These are phyloP conservation scores for Mesorhabditis belari DNA, from an alignment of 2,888 invertebrate species.

Conservation along the genomic window DNA sequence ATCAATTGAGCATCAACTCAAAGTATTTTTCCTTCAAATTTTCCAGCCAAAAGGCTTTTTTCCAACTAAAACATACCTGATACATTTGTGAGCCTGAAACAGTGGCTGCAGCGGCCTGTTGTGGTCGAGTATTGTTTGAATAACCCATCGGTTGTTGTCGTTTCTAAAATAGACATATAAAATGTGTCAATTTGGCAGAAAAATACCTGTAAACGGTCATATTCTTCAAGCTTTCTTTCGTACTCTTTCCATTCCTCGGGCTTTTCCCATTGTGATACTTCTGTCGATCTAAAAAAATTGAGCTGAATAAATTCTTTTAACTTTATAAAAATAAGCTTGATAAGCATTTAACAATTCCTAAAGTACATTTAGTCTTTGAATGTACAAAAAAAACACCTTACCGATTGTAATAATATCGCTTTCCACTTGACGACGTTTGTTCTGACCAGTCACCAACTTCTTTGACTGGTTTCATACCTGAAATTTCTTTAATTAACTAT, in stretches of 20 bases:
- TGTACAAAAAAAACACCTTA: background rate
- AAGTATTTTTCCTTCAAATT: too few species aligned
- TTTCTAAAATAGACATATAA: background rate
- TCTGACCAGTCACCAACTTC: background rate
- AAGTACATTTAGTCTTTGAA: too few species aligned
- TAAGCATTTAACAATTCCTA: too few species aligned
- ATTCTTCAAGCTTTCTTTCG: background rate
- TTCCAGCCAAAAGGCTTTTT: too few species aligned
- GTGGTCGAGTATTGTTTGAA: background rate
- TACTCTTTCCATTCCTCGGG: background rate
- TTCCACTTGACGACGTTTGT: background rate
- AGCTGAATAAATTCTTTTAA: too few species aligned
- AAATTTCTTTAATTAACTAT: background rate
- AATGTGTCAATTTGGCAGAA: too few species aligned
- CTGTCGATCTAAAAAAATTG: background rate
- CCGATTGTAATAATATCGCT: background rate
- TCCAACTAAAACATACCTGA: too few species aligned
- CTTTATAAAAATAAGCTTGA: too few species aligned
- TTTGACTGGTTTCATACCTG: too few species aligned
- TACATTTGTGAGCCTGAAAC: background rate
- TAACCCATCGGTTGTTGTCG: background rate
- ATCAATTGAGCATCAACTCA: too few species aligned
- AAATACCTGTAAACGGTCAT: background rate
- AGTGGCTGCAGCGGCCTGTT: background rate
- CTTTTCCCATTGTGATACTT: background rate